Conservation (phyloP, 2,888 invertebrate genomes). For the Tiliacea aurago region DNA sequence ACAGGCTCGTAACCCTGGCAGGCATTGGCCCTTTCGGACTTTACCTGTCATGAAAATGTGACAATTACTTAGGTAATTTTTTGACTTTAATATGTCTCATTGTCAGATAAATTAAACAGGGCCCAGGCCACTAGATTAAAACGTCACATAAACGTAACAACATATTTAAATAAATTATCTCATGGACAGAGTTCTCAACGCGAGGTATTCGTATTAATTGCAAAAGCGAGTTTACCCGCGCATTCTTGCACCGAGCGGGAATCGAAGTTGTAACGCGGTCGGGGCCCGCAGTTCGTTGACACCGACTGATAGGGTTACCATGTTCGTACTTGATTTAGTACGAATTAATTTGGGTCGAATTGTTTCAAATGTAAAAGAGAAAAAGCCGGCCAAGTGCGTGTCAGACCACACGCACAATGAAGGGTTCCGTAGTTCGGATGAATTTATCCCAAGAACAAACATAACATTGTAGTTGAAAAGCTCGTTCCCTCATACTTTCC, state of each 20-base stretch:
- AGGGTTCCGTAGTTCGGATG: too few relatives aligned
- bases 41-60: too few relatives aligned
- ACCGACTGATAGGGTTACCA: constrained; percentile 59
- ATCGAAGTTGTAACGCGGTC: constrained; percentile 68
- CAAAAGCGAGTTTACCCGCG: constrained; percentile 65
- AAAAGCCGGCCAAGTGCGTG: not conserved
- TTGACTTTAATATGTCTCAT: too few relatives aligned
- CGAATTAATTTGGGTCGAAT: not conserved
- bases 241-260: constrained; percentile 65
- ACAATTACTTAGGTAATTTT: too few relatives aligned
- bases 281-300: constrained; percentile 74
- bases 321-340: not conserved
- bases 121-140: not conserved
- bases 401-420: too few relatives aligned
- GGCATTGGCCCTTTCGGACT: too few relatives aligned
- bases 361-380: not conserved
- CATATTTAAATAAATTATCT: constrained; percentile 8
- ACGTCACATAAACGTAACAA: not conserved
- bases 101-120: too few relatives aligned
- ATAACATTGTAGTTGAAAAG: too few relatives aligned
- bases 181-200: not conserved
- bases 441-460: too few relatives aligned
- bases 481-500: too few relatives aligned
- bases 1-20: too few relatives aligned
- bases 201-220: constrained; percentile 61